These are phyloP conservation scores for Plecturocebus donacophilus DNA, from an alignment of 2,113 vertebrate genomes.

Conservation along the genomic window DNA sequence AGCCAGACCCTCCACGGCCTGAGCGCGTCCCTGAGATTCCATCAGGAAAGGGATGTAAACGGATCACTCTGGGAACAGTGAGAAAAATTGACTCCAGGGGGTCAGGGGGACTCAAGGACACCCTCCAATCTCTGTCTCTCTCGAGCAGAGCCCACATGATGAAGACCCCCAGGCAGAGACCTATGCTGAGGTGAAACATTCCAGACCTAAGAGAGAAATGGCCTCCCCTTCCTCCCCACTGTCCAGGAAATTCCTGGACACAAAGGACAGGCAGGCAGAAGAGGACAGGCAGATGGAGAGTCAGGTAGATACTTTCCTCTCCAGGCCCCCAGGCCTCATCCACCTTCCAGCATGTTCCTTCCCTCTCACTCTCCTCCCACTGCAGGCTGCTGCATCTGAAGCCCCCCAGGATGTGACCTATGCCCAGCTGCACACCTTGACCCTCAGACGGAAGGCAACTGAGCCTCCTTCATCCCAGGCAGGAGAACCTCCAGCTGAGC, in stretches of 20 bases:
- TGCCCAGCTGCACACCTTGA: background rate
- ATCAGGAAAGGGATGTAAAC: background rate
- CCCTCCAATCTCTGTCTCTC: background rate
- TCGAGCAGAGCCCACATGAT: background rate
- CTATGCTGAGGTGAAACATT: fast-evolving
- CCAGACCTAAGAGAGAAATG: fast-evolving
- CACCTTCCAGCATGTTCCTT: fast-evolving
- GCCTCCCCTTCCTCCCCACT: fast-evolving
- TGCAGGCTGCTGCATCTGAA: background rate
- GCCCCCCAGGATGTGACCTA: background rate
- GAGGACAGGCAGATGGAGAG: background rate
- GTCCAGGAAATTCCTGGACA: fast-evolving
- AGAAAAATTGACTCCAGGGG: fast-evolving
- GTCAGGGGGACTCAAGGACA: background rate
- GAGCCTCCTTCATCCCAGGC: fast-evolving
- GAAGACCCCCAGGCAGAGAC: background rate
- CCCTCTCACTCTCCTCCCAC: background rate
- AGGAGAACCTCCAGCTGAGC: background rate
- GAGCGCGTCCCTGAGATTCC: background rate
- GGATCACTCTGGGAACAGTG: background rate
- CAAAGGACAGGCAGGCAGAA: too few species aligned
- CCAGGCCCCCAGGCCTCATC: too few species aligned
- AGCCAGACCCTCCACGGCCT: fast-evolving
- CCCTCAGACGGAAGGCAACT: fast-evolving
- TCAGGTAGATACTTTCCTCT: background rate